phyloP scores from a whole-genome alignment of 2,888 invertebrate genomes.

The Nysson spinosus region DNA sequence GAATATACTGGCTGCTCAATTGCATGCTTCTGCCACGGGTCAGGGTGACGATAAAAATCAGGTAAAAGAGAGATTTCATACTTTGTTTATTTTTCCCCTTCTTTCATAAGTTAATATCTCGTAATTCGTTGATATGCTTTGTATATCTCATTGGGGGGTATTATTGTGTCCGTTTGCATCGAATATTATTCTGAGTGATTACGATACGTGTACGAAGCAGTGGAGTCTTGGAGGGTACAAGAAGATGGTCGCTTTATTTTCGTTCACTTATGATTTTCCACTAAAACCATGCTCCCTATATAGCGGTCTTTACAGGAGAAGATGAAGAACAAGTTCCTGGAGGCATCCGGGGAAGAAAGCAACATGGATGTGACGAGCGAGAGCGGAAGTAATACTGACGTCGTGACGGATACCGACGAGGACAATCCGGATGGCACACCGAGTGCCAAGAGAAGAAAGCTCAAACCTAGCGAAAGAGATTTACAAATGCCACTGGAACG shows the following conservation, averaged over 20 bases:
- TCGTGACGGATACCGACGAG: slow-evolving; percentile 74
- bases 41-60: slow-evolving; percentile 73
- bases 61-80: slow-evolving; percentile 50
- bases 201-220: background rate
- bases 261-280: slow-evolving; percentile 66
- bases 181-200: background rate
- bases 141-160: too few relatives aligned
- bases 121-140: too few relatives aligned
- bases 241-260: slow-evolving; percentile 8
- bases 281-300: slow-evolving; percentile 65
- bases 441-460: slow-evolving; percentile 73
- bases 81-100: background rate
- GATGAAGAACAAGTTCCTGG: slow-evolving; percentile 75
- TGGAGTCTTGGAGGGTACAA: background rate
- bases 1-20: slow-evolving; percentile 84
- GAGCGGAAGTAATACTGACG: slow-evolving; percentile 76
- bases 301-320: slow-evolving; percentile 76
- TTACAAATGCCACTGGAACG: slow-evolving; percentile 73
- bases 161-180: background rate
- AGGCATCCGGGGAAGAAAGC: slow-evolving; percentile 75
- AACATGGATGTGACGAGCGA: slow-evolving; percentile 77
- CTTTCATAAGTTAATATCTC: too few relatives aligned
- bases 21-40: slow-evolving; percentile 70
- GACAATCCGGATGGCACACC: slow-evolving; percentile 74
- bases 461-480: slow-evolving; percentile 74